Base-by-base conservation (phyloP, 2,888 invertebrate species). In the Ptilodon capucinus region DNA sequence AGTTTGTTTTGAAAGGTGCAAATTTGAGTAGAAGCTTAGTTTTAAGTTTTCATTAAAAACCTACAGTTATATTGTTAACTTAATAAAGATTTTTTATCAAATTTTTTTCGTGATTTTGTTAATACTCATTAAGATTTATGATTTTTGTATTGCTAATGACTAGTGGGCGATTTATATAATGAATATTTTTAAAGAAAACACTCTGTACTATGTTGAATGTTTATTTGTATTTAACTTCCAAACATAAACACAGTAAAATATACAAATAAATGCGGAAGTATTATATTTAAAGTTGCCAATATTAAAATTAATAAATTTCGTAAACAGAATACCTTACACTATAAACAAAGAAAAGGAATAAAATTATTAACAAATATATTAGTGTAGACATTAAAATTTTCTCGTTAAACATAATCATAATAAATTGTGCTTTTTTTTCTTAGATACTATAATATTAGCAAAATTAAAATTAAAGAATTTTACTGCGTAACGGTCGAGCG, bases 301-400 rank as follows among this genome's bases (percentile, higher is more conserved):
- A 76, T 76, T 78, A 71, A 76, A 71, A 82, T 79, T 74, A 76
- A 61, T 74, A 76, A 72, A 72, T 79, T 74, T 66, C 53, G 60
- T 74, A 81, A 78, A 78, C 61, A 63, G 73, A 75, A 81, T 68
- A 71, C 74, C 38, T 79, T 76, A 76, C 72, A 72, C 60, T 71
- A 77, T 82, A 85, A 86, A 78, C 79, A 84, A 79, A 77, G 78
- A 62, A 38, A 19, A 19, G 14, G 7, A 81, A 86, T 87, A 86
- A 89, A 76, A 89, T 88, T 86, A 89, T 81, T 88, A 91, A 90
- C 89, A 88, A 40, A 89, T 89, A 89, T 86, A 88, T 87, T 89
- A 89, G 84, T 86, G 75, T 81, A 65, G 48, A 63, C 46, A 61
- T 64, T 63, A 80, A 73, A 76, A 78, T 81, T 79, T 69, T 74